phyloP scores from a whole-genome alignment of 2,113 vertebrate species.

The Zosterops japonicus region DNA sequence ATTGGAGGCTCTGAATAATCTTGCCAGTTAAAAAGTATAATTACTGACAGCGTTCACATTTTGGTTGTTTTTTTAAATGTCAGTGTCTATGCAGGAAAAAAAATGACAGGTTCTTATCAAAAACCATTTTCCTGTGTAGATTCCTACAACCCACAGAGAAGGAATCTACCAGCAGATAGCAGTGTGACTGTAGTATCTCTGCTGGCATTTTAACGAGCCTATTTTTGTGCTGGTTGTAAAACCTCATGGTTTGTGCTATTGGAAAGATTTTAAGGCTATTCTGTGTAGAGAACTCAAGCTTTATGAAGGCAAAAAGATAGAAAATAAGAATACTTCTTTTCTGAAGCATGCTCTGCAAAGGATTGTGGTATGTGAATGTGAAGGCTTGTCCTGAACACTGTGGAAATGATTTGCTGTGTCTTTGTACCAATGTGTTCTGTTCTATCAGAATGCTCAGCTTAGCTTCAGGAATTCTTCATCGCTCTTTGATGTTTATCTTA shows the following conservation, averaged over 20 bases:
- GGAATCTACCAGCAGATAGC: neutral
- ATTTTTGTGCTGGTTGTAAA: neutral
- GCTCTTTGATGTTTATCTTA: neutral
- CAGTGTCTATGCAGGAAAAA: neutral
- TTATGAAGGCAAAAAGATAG: neutral
- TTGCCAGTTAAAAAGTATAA: neutral
- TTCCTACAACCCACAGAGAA: neutral
- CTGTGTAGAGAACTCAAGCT: neutral
- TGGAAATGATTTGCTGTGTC: neutral
- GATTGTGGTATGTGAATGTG: accelerated
- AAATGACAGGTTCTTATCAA: neutral
- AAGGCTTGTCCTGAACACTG: neutral
- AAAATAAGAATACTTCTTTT: neutral
- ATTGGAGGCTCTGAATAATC: neutral
- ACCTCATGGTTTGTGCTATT: neutral
- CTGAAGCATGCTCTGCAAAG: neutral
- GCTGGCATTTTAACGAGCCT: neutral
- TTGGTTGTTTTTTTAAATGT: neutral
- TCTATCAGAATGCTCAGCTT: neutral
- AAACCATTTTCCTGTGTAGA: neutral
- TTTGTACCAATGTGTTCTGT: neutral
- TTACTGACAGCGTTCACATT: neutral
- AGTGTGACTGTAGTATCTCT: neutral
- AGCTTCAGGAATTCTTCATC: neutral
- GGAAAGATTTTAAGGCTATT: neutral